These are phyloP conservation scores for Catostomus latipinnis DNA, from an alignment of 2,797 vertebrate genomes.

Conservation along the genomic window DNA sequence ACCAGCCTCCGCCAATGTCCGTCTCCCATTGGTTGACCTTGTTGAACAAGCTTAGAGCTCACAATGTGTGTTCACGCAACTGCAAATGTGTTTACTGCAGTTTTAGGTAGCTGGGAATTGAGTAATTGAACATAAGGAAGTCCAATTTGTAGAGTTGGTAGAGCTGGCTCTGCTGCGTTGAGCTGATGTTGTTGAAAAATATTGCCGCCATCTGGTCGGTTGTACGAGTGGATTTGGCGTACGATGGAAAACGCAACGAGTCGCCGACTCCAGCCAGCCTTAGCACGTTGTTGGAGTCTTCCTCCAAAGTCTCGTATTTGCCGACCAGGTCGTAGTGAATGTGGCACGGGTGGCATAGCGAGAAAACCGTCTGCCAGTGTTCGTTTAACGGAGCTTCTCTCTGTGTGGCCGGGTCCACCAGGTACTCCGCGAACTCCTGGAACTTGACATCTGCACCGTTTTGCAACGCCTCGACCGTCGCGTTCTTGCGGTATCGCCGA, in stretches of 20 bases:
- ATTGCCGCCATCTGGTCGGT: constrained; percentile 97
- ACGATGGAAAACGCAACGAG: constrained; percentile 91
- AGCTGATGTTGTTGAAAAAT: constrained; percentile 98
- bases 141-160: constrained; percentile 97
- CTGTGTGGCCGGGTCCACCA: constrained; percentile 91
- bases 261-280: constrained; percentile 85
- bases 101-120: constrained; percentile 93
- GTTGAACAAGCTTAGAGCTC: constrained; percentile 17
- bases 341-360: constrained; percentile 97
- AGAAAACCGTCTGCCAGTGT: constrained; percentile 96
- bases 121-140: constrained; percentile 99
- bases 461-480: constrained; percentile 90
- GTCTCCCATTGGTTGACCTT: constrained; percentile 16
- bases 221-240: constrained; percentile 96
- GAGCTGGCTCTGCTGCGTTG: constrained; percentile 88
- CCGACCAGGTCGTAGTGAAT: constrained; percentile 97
- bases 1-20: constrained; percentile 15
- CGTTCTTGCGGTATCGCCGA: constrained; percentile 92
- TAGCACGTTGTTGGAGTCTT: constrained; percentile 91
- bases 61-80: background rate
- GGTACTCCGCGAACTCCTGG: constrained; percentile 92
- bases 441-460: constrained; percentile 90
- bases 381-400: constrained; percentile 95
- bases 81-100: constrained; percentile 76
- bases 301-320: constrained; percentile 95